Conservation (phyloP, 2,797 vertebrate species). For the Hypotaenidia philippensis region DNA sequence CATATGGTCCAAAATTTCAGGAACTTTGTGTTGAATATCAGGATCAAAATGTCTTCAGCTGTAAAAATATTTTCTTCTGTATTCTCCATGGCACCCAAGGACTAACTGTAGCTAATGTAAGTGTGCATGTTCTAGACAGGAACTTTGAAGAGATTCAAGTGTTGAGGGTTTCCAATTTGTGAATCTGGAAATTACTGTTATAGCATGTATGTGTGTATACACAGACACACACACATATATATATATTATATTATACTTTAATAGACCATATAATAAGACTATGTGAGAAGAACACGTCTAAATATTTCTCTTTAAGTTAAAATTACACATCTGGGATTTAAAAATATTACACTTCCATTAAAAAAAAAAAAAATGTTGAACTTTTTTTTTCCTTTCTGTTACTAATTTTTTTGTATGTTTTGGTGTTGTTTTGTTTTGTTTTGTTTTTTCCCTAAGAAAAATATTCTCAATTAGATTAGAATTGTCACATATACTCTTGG, state of each 20-base stretch:
- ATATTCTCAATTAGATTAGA: neutral
- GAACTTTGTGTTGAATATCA: neutral
- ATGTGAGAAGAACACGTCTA: neutral
- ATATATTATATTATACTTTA: neutral
- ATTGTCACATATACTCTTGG: neutral
- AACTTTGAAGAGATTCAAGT: neutral
- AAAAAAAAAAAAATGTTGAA: neutral
- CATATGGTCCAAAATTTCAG: neutral
- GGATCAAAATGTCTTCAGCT: neutral
- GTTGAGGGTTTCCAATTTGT: neutral
- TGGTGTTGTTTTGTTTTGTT: no score
- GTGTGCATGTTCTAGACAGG: neutral
- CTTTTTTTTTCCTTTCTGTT: neutral
- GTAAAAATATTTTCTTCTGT: neutral
- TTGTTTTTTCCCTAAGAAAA: neutral
- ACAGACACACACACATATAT: fast-evolving
- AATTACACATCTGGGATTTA: neutral
- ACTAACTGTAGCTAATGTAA: neutral
- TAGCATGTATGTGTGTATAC: fast-evolving
- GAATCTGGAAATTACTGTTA: neutral
- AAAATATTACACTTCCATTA: neutral
- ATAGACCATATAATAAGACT: neutral
- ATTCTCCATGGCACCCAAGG: neutral
- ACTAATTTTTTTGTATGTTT: no score
- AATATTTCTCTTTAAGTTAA: neutral